Evolutionary conservation across 2,113 vertebrate genomes (phyloP).

Genomic region (Siniperca chuatsi): DNA sequence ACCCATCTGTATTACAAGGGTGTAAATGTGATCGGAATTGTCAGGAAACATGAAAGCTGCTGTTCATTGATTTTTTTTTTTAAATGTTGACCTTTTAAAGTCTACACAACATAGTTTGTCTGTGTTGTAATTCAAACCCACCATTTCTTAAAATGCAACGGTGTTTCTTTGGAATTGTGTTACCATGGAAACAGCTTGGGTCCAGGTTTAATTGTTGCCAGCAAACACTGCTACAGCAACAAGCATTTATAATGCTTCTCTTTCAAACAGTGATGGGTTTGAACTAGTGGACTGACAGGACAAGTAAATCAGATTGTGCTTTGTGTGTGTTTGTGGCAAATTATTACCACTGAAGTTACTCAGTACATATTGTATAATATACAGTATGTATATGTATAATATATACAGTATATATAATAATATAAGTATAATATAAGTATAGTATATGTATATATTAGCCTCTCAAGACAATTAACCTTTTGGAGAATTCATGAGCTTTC

Average conservation of each 20-base stretch:
- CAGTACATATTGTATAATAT: background rate
- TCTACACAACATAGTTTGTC: background rate
- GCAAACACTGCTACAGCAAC: background rate
- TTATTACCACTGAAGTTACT: background rate
- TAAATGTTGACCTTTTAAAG: background rate
- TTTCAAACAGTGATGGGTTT: background rate
- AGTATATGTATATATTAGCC: background rate
- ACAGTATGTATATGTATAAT: background rate
- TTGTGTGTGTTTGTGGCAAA: background rate
- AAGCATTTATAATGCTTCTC: background rate
- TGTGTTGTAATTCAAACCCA: background rate
- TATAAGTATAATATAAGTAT: background rate
- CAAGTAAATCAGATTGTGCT: background rate
- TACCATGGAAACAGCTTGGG: background rate
- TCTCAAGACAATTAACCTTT: background rate
- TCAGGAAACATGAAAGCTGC: background rate
- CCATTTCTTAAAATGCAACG: background rate
- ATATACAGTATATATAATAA: too few relatives aligned
- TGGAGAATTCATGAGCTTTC: background rate
- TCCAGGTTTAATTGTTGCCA: background rate
- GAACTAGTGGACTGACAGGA: background rate
- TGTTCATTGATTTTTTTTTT: background rate
- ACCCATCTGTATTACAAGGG: background rate
- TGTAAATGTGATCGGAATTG: background rate
- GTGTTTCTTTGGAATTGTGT: background rate